Conservation (phyloP, 2,797 vertebrate species). For the Hydrocynus forskahlii region DNA sequence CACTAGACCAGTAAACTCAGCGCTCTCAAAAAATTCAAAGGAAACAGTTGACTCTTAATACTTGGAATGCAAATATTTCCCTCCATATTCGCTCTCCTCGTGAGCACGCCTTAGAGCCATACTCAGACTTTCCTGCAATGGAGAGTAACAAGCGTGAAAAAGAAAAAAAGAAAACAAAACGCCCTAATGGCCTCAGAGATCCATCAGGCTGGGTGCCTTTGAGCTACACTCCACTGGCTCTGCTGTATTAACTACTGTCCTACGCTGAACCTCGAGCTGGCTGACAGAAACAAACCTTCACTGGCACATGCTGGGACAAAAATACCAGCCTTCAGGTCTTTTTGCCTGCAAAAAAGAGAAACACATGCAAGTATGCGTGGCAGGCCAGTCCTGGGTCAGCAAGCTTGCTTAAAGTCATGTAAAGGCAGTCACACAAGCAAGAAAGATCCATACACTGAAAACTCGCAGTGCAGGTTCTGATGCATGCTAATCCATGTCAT, state of each 20-base stretch:
- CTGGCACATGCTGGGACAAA: constrained; percentile 56
- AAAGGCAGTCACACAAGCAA: constrained; percentile 11
- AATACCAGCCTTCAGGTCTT: constrained; percentile 63
- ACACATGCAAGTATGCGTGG: constrained; percentile 59
- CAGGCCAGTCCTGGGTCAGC: constrained; percentile 38
- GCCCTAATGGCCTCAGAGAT: constrained; percentile 65
- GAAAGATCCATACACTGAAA: not conserved
- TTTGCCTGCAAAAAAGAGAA: constrained; percentile 16
- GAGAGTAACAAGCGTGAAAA: constrained; percentile 63
- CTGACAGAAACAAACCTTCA: constrained; percentile 50
- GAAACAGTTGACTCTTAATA: not conserved
- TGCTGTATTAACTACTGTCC: constrained; percentile 46
- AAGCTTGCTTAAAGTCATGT: constrained; percentile 44
- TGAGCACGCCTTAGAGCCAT: constrained; percentile 52
- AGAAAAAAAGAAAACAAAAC: constrained; percentile 27
- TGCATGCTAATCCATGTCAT: not conserved
- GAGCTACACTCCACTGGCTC: constrained; percentile 55
- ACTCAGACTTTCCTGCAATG: constrained; percentile 52
- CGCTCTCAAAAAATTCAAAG: not conserved
- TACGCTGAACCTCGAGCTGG: constrained; percentile 45
- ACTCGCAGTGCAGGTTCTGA: not conserved
- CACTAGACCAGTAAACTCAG: not conserved
- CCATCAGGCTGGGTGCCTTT: constrained; percentile 61
- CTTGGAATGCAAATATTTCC: not conserved
- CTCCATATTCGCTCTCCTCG: not conserved